Percentiles rank a stretch among this genome's conserved stretches.
phyloP scores from a whole-genome alignment of 92 coral and sea anemone species.

The Porites rus region DNA sequence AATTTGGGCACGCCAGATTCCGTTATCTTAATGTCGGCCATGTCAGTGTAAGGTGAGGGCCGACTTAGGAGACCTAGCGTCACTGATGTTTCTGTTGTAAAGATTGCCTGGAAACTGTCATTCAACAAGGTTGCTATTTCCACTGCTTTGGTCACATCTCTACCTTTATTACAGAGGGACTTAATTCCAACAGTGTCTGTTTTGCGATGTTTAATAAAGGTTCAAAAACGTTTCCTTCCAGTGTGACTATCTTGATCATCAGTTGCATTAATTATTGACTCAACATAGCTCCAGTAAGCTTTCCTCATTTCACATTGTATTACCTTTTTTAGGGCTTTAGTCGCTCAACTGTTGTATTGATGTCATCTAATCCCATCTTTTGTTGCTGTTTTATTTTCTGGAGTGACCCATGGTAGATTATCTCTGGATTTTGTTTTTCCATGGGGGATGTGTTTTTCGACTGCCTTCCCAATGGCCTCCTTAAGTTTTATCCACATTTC shows the following conservation, averaged over 20 bases:
- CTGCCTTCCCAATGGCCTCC: too few relatives aligned
- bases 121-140: slow-evolving; percentile 37
- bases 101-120: not conserved
- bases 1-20: slow-evolving; percentile 12
- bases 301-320: slow-evolving; percentile 43
- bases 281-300: slow-evolving; percentile 18
- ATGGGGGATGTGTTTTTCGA: too few relatives aligned
- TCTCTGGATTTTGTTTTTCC: too few relatives aligned
- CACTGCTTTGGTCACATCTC: slow-evolving; percentile 30
- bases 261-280: slow-evolving; percentile 16
- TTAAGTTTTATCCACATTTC: too few relatives aligned
- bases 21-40: not conserved
- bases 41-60: too few relatives aligned
- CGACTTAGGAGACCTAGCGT: too few relatives aligned
- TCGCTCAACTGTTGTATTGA: slow-evolving; percentile 27
- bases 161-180: slow-evolving; percentile 39
- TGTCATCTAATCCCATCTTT: not conserved
- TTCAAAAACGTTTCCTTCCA: too few relatives aligned
- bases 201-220: slow-evolving; percentile 2
- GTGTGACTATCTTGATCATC: slow-evolving; percentile 11
- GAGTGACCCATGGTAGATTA: too few relatives aligned
- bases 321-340: slow-evolving; percentile 34
- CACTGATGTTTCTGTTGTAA: too few relatives aligned
- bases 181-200: slow-evolving; percentile 35
- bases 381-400: too few relatives aligned